Evolutionary conservation across 2,888 invertebrate species (phyloP).

Genomic region (Drosophila picticornis): DNA sequence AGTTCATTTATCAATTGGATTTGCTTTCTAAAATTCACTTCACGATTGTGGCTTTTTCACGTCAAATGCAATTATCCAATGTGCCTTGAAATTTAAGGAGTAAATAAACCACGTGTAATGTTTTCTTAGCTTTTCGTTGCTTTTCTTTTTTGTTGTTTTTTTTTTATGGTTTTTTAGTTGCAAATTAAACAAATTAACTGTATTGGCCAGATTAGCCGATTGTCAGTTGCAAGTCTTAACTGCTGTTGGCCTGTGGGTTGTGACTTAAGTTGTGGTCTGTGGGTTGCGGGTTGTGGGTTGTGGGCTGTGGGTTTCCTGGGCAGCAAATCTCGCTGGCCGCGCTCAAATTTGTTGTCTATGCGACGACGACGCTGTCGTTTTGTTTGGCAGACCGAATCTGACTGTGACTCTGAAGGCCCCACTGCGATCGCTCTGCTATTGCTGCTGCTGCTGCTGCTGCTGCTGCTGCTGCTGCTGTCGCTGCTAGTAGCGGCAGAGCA

Average conservation of each 20-base stretch:
- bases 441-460: conserved; percentile 14
- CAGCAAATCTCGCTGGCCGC: conserved; percentile 64
- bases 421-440: conserved; percentile 36
- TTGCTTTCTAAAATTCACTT: conserved; percentile 52
- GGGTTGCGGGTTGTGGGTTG: conserved; percentile 14
- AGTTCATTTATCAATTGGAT: conserved; percentile 40
- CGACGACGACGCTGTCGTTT: conserved; percentile 62
- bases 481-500: conserved; percentile 46
- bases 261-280: background rate
- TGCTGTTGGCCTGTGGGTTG: conserved; percentile 8
- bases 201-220: conserved; percentile 33
- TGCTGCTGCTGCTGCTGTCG: conserved; percentile 23
- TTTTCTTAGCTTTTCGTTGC: background rate
- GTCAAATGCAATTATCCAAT: conserved; percentile 50
- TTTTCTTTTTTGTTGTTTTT: conserved; percentile 17
- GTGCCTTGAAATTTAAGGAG: conserved; percentile 16
- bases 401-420: conserved; percentile 35
- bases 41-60: conserved; percentile 26
- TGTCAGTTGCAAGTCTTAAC: conserved; percentile 38
- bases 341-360: conserved; percentile 64
- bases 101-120: conserved; percentile 18
- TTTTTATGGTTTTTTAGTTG: conserved; percentile 8
- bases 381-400: conserved; percentile 60
- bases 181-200: conserved; percentile 63
- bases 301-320: conserved; percentile 52